phyloP scores from a whole-genome alignment of 2,113 vertebrate genomes.

The Urocolius indicus region DNA sequence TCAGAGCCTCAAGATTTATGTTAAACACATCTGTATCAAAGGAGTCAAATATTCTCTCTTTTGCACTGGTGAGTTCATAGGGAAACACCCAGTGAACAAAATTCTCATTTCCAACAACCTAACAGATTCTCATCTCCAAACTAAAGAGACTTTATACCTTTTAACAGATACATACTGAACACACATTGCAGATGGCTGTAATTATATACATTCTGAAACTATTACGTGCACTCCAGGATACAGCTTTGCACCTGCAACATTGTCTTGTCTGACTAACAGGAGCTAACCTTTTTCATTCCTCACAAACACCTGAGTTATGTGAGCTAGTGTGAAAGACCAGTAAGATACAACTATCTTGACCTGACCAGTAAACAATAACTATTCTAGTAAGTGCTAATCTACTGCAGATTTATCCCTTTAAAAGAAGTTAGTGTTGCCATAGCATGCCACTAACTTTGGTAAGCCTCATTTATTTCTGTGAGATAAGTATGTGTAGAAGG shows the following conservation, averaged over 20 bases:
- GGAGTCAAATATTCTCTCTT: background rate
- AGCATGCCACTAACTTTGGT: background rate
- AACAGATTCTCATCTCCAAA: background rate
- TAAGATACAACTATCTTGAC: background rate
- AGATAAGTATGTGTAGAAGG: background rate
- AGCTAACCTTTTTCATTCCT: background rate
- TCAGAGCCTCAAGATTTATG: background rate
- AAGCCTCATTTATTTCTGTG: background rate
- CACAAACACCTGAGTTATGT: background rate
- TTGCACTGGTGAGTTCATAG: background rate
- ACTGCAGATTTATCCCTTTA: background rate
- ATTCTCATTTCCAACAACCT: background rate
- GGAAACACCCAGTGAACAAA: background rate
- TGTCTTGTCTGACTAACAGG: background rate
- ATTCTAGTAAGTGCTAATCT: background rate
- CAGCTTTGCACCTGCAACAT: background rate
- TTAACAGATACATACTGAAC: background rate
- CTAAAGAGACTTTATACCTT: background rate
- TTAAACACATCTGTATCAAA: background rate
- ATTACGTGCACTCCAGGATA: background rate
- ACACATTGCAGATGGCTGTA: rapidly evolving
- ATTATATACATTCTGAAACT: background rate
- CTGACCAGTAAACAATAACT: background rate
- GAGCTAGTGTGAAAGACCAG: background rate
- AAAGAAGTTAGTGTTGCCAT: background rate